phyloP scores from a whole-genome alignment of 2,888 invertebrate genomes.

The Charanyca ferruginea region DNA sequence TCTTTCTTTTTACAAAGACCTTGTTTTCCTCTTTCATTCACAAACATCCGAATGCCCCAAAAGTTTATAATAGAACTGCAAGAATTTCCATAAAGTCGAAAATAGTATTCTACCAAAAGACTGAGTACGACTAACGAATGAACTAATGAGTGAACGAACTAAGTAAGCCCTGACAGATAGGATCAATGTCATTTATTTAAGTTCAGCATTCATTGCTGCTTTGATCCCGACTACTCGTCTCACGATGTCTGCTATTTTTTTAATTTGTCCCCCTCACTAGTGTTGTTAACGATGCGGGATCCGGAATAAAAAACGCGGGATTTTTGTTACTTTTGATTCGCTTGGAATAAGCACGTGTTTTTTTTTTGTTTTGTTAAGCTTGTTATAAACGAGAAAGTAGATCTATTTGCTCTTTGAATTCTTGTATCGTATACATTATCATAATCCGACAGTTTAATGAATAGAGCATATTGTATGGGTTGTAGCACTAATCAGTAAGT shows the following conservation, averaged over 20 bases:
- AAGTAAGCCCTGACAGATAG: slow-evolving; percentile 40
- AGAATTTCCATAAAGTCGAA: slow-evolving; percentile 46
- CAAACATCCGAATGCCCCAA: slow-evolving; percentile 28
- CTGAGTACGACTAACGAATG: slow-evolving; percentile 6
- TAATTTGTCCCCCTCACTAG: slow-evolving; percentile 50
- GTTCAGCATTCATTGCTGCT: slow-evolving; percentile 51
- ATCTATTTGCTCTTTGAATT: slow-evolving; percentile 5
- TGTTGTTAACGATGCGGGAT: slow-evolving; percentile 45
- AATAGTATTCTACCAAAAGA: slow-evolving; percentile 12
- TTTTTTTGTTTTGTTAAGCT: slow-evolving; percentile 20
- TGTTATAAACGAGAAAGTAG: slow-evolving; percentile 16
- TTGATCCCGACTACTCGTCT: slow-evolving; percentile 55
- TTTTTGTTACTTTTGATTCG: slow-evolving; percentile 18
- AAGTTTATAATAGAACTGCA: slow-evolving; percentile 56
- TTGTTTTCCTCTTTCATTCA: slow-evolving; percentile 35
- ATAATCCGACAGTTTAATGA: slow-evolving; percentile 1
- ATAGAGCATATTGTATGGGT: slow-evolving; percentile 1
- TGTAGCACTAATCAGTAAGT: slow-evolving; percentile 1
- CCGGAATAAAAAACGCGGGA: slow-evolving; percentile 20
- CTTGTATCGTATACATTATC: slow-evolving; percentile 9
- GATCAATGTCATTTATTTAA: slow-evolving; percentile 62
- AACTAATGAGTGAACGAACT: slow-evolving; percentile 29
- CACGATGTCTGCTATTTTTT: slow-evolving; percentile 57
- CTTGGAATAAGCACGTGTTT: neutral
- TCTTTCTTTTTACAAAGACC: slow-evolving; percentile 34